Percentiles rank a stretch among this genome's conserved stretches.
Conservation (phyloP, 2,113 vertebrate genomes). For the Ascaphus truei region DNA sequence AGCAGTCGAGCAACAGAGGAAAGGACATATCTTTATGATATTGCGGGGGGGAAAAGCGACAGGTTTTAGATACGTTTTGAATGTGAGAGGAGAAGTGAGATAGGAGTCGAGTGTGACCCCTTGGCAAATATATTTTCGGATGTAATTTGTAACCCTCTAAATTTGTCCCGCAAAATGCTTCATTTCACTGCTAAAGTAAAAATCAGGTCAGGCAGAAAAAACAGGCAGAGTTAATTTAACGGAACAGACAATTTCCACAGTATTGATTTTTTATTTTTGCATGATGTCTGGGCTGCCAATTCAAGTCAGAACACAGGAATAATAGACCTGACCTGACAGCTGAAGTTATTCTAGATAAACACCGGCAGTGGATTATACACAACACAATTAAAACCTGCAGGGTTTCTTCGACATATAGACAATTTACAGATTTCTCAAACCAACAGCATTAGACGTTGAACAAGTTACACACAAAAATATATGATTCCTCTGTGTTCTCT, state of each 20-base stretch:
- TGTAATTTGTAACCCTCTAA: constrained; percentile 11
- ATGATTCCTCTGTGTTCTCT: too few relatives aligned
- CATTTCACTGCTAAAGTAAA: constrained; percentile 28
- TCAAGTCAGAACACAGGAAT: constrained; percentile 19
- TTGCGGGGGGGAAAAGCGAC: too few relatives aligned
- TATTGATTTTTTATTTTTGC: constrained; percentile 38
- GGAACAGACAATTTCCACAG: constrained; percentile 36
- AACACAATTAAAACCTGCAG: constrained; percentile 9
- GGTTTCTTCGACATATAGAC: not conserved
- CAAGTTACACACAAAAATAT: too few relatives aligned
- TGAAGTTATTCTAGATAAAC: constrained; percentile 26
- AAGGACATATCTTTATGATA: too few relatives aligned
- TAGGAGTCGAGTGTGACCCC: too few relatives aligned
- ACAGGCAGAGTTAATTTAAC: constrained; percentile 36
- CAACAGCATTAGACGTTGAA: not conserved
- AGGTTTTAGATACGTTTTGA: too few relatives aligned
- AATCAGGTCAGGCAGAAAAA: constrained; percentile 36
- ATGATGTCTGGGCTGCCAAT: constrained; percentile 30
- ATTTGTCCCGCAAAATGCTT: constrained; percentile 10
- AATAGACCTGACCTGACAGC: constrained; percentile 27
- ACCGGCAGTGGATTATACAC: constrained; percentile 14
- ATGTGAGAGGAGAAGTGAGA: too few relatives aligned
- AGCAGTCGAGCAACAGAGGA: too few relatives aligned
- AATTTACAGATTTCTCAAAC: not conserved
- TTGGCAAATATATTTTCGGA: constrained; percentile 24